Percentiles rank a stretch among this genome's conserved stretches.
Evolutionary conservation across 2,113 vertebrate species (phyloP).

Genomic region (Hipposideros armiger): DNA sequence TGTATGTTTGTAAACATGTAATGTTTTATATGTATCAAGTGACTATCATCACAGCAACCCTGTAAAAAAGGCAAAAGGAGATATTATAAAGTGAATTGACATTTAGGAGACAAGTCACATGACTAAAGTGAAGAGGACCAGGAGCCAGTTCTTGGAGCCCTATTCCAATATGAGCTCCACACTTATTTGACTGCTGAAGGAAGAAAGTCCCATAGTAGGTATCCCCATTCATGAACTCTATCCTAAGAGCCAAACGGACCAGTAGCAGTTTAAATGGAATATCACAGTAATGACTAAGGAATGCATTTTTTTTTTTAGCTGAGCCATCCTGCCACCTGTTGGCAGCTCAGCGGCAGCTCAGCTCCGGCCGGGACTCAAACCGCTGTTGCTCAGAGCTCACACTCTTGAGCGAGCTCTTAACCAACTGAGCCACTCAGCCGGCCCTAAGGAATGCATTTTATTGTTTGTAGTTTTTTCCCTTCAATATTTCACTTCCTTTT

Average conservation of each 20-base stretch:
- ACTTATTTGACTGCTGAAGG: not conserved
- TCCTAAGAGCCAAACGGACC: not conserved
- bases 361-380: no score
- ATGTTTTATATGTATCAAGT: not conserved
- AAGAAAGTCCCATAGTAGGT: not conserved
- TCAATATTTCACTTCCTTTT: not conserved
- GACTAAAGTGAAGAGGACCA: slow-evolving; percentile 16
- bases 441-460: not conserved
- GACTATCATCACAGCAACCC: not conserved
- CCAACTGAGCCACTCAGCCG: no score
- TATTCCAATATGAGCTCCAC: not conserved
- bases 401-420: no score
- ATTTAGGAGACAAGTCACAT: not conserved
- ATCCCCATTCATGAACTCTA: not conserved
- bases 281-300: not conserved
- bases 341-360: no score
- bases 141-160: not conserved
- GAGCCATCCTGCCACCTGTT: no score
- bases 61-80: not conserved
- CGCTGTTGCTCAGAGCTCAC: no score
- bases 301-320: not conserved
- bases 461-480: not conserved
- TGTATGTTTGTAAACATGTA: not conserved
- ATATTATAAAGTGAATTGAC: not conserved
- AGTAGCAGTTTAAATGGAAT: not conserved